Base-by-base conservation (phyloP, 2,797 vertebrate species). In the Myiothlypis coronata region DNA sequence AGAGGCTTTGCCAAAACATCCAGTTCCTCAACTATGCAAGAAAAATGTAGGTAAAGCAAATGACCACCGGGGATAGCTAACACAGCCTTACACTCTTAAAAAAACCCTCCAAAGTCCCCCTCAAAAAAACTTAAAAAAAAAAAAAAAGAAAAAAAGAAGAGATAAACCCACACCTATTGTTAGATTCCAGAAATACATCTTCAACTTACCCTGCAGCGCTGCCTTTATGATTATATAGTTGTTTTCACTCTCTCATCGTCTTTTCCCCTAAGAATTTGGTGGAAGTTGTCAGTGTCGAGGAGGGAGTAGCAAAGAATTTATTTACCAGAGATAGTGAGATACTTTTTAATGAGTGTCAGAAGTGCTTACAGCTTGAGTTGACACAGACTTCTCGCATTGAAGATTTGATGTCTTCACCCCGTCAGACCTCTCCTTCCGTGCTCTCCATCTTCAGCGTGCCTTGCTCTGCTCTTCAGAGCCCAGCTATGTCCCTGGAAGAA, bases 1-100 rank as follows among this genome's bases (percentile, higher is more conserved):
- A 76, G 94, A 94, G 90, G 90, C 87, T 96, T 87, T 87, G 95
- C 82, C 6, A 23, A 94, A 90, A 79, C 95, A 74, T 75, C 75
- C 82, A 81, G 67, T 81, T 96, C 90, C 90, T 96, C 92, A 87
- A 85, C 93, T 96, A 97, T 97, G 97, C 96, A 97, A 97, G 95
- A 96, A 94, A 95, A 95, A 71, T 47, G 49, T 59, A 95, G 74
- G 82, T 95, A 97, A 96, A 94, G 46, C 19, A 76, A 94, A 90
- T 46, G 56, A 64, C 93, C 68, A 82, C 64, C 2, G 5, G 84
- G 84, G 80, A 94, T 78, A 94, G 70, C 83, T 84, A 46, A 90
- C 21, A 46, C 67, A 80, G 75, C 90, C 83, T 79, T 72, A 93
- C 35, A 78, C 55, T 69, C 63, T 92, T 55, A 52, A 64, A 69